Evolutionary conservation across 2,797 vertebrate genomes (phyloP).

Genomic region (Psittacula derbiana): DNA sequence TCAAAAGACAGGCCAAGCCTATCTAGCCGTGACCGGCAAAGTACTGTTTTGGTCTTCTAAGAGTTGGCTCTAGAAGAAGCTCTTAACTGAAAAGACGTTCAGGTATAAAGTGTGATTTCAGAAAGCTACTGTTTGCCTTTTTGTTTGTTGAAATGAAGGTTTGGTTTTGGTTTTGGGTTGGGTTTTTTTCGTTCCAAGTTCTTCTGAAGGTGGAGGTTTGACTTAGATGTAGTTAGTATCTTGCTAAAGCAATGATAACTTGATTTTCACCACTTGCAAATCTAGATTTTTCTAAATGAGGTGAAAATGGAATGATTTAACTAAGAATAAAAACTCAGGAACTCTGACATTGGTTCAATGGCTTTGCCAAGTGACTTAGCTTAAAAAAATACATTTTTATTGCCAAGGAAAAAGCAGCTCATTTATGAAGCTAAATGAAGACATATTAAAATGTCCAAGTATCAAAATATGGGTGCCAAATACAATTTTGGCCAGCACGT

Average conservation of each 20-base stretch:
- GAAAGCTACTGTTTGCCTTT: neutral
- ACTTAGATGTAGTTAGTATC: neutral
- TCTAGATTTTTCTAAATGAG: neutral
- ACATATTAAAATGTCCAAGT: neutral
- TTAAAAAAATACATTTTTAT: neutral
- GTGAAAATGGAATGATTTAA: neutral
- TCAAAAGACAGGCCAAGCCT: neutral
- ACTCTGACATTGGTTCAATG: neutral
- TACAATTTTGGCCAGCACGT: neutral
- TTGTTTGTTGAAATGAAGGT: neutral
- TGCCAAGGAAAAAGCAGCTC: slow-evolving; percentile 30
- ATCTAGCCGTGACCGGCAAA: neutral
- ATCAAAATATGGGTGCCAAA: neutral
- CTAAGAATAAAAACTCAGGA: neutral
- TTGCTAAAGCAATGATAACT: neutral
- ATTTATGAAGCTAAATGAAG: slow-evolving; percentile 28
- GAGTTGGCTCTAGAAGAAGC: neutral
- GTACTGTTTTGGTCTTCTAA: neutral
- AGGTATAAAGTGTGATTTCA: neutral
- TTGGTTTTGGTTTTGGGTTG: no score
- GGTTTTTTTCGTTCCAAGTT: neutral
- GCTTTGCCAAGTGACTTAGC: slow-evolving; percentile 38
- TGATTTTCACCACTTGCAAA: neutral
- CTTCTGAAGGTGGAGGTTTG: neutral
- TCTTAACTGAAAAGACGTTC: neutral